phyloP scores from a whole-genome alignment of 2,113 vertebrate species.

The Podilymbus podiceps region DNA sequence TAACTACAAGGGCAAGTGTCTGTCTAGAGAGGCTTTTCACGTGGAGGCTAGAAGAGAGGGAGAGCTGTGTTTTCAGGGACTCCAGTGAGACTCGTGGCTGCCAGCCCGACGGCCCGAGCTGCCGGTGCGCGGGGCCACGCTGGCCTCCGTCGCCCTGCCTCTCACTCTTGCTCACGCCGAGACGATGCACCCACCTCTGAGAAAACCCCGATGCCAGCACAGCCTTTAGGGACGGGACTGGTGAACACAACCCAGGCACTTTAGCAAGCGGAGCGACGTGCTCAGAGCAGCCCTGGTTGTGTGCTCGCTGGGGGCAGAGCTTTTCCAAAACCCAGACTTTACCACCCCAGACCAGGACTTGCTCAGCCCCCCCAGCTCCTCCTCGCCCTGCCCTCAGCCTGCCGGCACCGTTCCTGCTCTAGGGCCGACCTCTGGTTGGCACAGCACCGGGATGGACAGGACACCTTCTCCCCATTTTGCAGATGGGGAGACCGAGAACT shows the following conservation, averaged over 20 bases:
- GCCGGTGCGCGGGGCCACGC: not conserved
- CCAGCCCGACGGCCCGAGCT: not conserved
- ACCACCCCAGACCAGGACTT: not conserved
- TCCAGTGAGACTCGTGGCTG: not conserved
- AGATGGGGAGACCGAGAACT: not conserved
- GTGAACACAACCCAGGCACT: rapidly evolving
- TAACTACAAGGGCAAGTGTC: conserved; percentile 22
- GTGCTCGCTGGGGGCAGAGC: not conserved
- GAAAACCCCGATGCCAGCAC: not conserved
- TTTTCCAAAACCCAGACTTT: not conserved
- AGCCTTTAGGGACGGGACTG: not conserved
- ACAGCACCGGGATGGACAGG: rapidly evolving
- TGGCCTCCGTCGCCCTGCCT: not conserved
- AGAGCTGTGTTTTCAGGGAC: not conserved
- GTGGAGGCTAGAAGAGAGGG: not conserved
- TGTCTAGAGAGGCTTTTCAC: not conserved
- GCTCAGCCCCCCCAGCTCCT: not conserved
- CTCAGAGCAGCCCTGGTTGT: not conserved
- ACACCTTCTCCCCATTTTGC: not conserved
- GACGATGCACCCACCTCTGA: not conserved
- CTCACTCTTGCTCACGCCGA: rapidly evolving
- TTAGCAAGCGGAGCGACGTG: not conserved
- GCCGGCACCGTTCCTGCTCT: not conserved
- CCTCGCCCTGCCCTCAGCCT: rapidly evolving
- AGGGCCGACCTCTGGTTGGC: rapidly evolving